These are phyloP conservation scores for Clamator glandarius DNA, from an alignment of 2,797 vertebrate species.

Conservation along the genomic window DNA sequence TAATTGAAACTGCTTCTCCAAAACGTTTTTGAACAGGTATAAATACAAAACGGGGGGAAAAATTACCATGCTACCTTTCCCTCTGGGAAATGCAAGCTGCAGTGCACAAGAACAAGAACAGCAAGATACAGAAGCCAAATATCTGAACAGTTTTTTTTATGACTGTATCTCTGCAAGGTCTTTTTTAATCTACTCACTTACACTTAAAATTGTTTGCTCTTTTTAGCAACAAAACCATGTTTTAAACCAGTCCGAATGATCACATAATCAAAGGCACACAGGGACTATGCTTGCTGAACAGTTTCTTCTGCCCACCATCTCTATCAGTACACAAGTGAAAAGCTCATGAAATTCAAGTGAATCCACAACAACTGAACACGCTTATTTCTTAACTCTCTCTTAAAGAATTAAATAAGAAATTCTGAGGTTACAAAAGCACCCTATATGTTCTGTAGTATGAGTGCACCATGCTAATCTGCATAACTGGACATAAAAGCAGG, in stretches of 20 bases:
- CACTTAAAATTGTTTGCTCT: neutral
- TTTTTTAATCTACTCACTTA: neutral
- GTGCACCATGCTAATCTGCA: fast-evolving
- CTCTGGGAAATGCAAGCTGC: neutral
- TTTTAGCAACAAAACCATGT: neutral
- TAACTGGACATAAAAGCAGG: neutral
- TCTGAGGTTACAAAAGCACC: neutral
- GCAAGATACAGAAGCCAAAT: neutral
- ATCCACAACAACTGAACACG: neutral
- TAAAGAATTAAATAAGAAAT: neutral
- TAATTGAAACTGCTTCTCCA: neutral
- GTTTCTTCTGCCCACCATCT: neutral
- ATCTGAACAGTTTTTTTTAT: neutral
- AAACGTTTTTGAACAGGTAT: neutral
- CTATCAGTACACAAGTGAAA: neutral
- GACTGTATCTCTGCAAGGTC: neutral
- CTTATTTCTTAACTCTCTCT: neutral
- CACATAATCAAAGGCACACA: fast-evolving
- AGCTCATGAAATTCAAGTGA: neutral
- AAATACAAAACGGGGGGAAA: neutral
- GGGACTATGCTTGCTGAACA: neutral
- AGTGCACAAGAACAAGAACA: neutral
- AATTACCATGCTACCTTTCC: neutral
- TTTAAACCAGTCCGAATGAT: neutral
- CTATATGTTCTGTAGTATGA: neutral